Evolutionary conservation across 1,140 invertebrate species (phyloP).

Genomic region (Micrasema longulum): DNA sequence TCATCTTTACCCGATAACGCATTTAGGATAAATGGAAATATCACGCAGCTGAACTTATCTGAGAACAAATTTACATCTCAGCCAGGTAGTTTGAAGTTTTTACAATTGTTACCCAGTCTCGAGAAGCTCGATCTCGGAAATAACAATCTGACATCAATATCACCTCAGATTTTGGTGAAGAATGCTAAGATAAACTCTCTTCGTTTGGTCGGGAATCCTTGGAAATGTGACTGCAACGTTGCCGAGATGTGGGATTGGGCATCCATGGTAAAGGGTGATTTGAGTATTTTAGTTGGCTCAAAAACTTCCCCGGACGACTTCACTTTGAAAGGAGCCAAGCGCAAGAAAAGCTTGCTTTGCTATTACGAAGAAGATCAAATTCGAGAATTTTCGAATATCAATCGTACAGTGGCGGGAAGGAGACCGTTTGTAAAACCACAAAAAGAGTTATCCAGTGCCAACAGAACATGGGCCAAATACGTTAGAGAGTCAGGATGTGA

Average conservation of each 20-base stretch:
- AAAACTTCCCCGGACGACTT: conserved; percentile 71
- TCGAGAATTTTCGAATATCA: conserved; percentile 66
- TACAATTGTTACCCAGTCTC: conserved; percentile 71
- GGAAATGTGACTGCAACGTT: conserved; percentile 77
- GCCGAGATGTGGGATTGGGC: conserved; percentile 81
- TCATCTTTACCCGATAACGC: conserved; percentile 71
- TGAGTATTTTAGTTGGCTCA: conserved; percentile 75
- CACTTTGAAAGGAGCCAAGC: conserved; percentile 70
- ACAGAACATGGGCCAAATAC: conserved; percentile 80
- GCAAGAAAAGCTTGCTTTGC: conserved; percentile 75
- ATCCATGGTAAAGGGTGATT: conserved; percentile 72
- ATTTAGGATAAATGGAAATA: conserved; percentile 72
- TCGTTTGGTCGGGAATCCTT: conserved; percentile 77
- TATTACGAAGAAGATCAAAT: conserved; percentile 72
- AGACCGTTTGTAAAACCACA: conserved; percentile 70
- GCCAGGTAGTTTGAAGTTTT: conserved; percentile 67
- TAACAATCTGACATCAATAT: conserved; percentile 73
- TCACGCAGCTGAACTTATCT: conserved; percentile 74
- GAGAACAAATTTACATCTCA: conserved; percentile 70
- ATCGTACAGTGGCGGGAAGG: conserved; percentile 66
- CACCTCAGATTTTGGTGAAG: conserved; percentile 68
- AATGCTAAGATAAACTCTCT: conserved; percentile 71
- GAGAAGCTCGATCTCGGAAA: conserved; percentile 74
- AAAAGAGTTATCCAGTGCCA: conserved; percentile 69
- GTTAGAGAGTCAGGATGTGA: conserved; percentile 76